Evolutionary conservation across 64 coral and sea anemone species (phyloP).

Genomic region (Platygyra sinensis): DNA sequence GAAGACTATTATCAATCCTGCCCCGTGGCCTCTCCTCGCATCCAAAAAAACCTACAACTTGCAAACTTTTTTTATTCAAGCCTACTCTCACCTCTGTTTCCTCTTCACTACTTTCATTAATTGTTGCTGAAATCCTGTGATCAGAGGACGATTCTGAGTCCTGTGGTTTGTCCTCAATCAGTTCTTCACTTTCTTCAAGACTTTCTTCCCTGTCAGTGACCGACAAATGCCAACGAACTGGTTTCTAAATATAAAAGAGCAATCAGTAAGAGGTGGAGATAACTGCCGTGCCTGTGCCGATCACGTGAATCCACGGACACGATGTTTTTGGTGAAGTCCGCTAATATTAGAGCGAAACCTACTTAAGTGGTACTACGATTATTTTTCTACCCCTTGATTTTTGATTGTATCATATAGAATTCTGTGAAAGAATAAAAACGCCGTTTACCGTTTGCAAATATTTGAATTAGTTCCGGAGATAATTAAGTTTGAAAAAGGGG

Average conservation of each 20-base stretch:
- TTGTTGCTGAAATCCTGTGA: not conserved
- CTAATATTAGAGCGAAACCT: no score
- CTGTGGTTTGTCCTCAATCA: not conserved
- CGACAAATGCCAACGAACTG: not conserved
- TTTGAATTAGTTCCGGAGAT: no score
- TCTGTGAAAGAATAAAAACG: no score
- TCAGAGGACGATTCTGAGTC: not conserved
- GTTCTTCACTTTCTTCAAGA: constrained; percentile 15
- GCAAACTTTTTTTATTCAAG: not conserved
- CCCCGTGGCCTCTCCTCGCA: no score
- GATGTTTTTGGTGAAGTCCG: no score
- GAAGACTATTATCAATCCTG: no score
- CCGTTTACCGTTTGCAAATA: no score
- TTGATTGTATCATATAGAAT: no score
- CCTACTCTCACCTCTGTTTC: constrained; percentile 1
- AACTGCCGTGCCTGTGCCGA: not conserved
- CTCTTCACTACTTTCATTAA: not conserved
- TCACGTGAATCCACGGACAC: not conserved
- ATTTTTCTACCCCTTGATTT: no score
- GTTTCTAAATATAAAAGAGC: not conserved
- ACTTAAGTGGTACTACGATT: no score
- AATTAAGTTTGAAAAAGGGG: no score
- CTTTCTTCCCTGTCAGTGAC: constrained; percentile 27
- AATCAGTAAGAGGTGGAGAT: not conserved
- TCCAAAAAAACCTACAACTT: not conserved